These are phyloP conservation scores for Leuciscus idus DNA, from an alignment of 2,113 vertebrate genomes.

Conservation along the genomic window DNA sequence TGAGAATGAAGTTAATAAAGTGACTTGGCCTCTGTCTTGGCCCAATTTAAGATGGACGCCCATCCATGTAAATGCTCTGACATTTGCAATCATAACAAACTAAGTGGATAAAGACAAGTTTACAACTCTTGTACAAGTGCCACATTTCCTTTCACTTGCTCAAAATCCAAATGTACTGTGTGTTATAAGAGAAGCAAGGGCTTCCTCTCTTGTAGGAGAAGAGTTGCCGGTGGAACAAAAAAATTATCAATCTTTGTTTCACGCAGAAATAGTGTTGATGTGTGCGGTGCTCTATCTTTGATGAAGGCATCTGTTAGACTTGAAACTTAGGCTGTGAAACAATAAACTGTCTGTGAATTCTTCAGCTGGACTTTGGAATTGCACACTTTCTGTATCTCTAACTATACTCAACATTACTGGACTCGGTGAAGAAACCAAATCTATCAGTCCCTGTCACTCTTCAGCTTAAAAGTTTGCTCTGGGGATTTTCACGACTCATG, in stretches of 20 bases:
- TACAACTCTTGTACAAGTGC: neutral
- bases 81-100: slow-evolving; percentile 15
- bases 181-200: neutral
- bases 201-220: neutral
- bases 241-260: neutral
- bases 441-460: neutral
- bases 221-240: neutral
- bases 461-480: slow-evolving; percentile 12
- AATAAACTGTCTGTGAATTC: neutral
- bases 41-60: neutral
- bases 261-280: neutral
- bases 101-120: slow-evolving; percentile 16
- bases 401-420: neutral
- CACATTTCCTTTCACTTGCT: neutral
- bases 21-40: neutral
- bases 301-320: neutral
- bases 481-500: slow-evolving; percentile 31
- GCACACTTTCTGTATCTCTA: slow-evolving; percentile 1
- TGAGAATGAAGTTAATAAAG: slow-evolving; percentile 9
- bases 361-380: neutral
- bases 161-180: neutral
- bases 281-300: neutral
- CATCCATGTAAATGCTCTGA: slow-evolving; percentile 5
- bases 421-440: slow-evolving; percentile 17
- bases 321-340: neutral